Evolutionary conservation across 2,113 vertebrate genomes (phyloP).

Genomic region (Paralichthys olivaceus): DNA sequence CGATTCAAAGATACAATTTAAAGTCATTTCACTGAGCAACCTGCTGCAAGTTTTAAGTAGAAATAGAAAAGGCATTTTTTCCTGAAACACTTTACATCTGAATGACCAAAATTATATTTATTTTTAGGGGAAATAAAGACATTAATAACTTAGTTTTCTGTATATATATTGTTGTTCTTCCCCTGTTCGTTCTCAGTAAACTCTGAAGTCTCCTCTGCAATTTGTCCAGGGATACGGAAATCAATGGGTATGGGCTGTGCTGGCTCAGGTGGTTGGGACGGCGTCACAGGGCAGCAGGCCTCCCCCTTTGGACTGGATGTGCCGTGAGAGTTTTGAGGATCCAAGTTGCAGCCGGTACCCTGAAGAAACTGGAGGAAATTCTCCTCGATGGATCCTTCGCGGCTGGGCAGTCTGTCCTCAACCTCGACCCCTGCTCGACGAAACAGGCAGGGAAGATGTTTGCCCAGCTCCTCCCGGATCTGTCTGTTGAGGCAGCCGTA

Average conservation of each 20-base stretch:
- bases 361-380: conserved; percentile 99
- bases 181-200: conserved; percentile 72
- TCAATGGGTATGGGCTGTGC: conserved; percentile 83
- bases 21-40: conserved; percentile 36
- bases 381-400: conserved; percentile 97
- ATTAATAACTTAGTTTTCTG: conserved; percentile 61
- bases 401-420: conserved; percentile 91
- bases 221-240: conserved; percentile 86
- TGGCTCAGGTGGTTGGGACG: conserved; percentile 50
- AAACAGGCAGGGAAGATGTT: conserved; percentile 92
- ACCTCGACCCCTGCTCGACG: conserved; percentile 86
- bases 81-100: conserved; percentile 50
- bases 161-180: conserved; percentile 76
- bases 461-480: conserved; percentile 93
- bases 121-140: conserved; percentile 39
- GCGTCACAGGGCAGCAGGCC: conserved; percentile 77
- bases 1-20: conserved; percentile 46
- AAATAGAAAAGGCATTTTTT: conserved; percentile 33
- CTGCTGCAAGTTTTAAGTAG: conserved; percentile 25
- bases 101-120: conserved; percentile 20
- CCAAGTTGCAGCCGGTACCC: conserved; percentile 89
- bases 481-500: conserved; percentile 97
- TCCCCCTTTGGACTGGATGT: conserved; percentile 88
- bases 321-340: conserved; percentile 85
- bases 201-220: conserved; percentile 78